Base-by-base conservation (phyloP, 1,140 invertebrate genomes). In the Brachionus asplanchnoidis region DNA sequence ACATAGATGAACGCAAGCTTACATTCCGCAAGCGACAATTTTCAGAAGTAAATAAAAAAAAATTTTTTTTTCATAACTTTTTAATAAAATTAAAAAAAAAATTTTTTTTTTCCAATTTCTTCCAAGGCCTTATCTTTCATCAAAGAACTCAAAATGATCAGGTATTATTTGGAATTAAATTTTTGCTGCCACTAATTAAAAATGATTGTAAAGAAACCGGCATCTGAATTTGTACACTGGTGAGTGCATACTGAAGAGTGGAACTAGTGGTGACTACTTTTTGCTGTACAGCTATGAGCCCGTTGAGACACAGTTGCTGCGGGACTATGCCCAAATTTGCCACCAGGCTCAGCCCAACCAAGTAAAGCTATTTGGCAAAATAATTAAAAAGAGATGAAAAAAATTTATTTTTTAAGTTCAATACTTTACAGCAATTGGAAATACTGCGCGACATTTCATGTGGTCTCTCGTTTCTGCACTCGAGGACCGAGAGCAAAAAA, bases 141-240 rank as follows among this genome's bases (percentile, higher is more conserved):
- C 3, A 60, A 68, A 65, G 79, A 82, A 40, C 32, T 82, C 17
- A 82, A 82, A 68, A 82, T 82, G 79, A 82, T 82, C 3, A 82
- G 65, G 79, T 82, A 65, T 9, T 2, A 65, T 40, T 36, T 36
- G 0, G 32, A 5, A 36, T 7, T 7, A 6, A 6, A 36, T 36
- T 7, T 36, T 36, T 32, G n/a, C n/a, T 32, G 28, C 3, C 28
- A 3, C 4, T 32, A 5, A 32, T 32, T 32, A 26, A 40, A 20
- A 14, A 65, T 46, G 0, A 12, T 14, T 12, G 1, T 2, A 42
- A 40, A 82, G 79, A 68, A 42, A 82, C 36, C 50, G 28, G 17
- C 79, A 82, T 36, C 60, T 82, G 65, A 82, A 82, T 36, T 65
- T 82, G 26, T 82, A 82, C 53, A 82, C 79, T n/a, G 53, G 23